Conservation (phyloP, 2,888 invertebrate genomes). For the Physocephala rufipes region DNA sequence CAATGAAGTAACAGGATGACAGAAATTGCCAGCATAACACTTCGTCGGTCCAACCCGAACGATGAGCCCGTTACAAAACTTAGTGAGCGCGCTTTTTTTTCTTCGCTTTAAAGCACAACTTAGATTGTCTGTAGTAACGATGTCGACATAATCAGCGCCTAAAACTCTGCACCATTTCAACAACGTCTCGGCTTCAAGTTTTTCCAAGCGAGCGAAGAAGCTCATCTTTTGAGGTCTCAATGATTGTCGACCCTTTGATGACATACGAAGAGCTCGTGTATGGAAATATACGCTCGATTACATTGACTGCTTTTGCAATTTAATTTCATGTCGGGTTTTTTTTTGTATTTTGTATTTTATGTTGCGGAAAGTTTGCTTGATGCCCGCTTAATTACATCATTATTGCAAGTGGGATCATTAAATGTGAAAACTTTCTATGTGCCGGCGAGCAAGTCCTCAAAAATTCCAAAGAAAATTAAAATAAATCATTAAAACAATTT, state of each 20-base stretch:
- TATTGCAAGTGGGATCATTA: conserved; percentile 27
- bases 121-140: conserved; percentile 35
- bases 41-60: too few relatives aligned
- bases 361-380: conserved; percentile 7
- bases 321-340: background rate
- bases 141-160: conserved; percentile 43
- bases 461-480: conserved; percentile 7
- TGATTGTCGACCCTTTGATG: background rate
- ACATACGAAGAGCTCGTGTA: background rate
- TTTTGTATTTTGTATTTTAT: background rate
- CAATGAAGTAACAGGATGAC: conserved; percentile 31
- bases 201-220: conserved; percentile 10
- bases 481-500: conserved; percentile 5
- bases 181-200: conserved; percentile 24
- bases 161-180: conserved; percentile 47
- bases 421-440: conserved; percentile 17
- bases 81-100: background rate
- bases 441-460: background rate
- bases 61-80: background rate
- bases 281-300: background rate
- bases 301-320: background rate
- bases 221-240: conserved; percentile 29
- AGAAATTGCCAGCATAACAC: too few relatives aligned
- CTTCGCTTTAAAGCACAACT: conserved; percentile 36
- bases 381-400: conserved; percentile 32